phyloP scores from a whole-genome alignment of 2,888 invertebrate genomes.

The Dicranocentrus wangi region DNA sequence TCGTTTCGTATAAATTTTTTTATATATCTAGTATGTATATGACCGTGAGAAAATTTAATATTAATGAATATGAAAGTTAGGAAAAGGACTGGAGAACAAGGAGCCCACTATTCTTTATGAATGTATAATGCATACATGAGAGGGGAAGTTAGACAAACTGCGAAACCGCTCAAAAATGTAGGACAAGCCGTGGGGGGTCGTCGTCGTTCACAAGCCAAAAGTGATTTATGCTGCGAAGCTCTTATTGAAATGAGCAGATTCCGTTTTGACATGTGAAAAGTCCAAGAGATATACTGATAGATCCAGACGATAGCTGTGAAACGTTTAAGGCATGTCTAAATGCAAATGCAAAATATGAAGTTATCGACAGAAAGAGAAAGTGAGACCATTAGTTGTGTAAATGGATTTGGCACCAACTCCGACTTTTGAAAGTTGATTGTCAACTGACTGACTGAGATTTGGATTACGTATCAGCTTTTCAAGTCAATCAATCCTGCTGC shows the following conservation, averaged over 20 bases:
- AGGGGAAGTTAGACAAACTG: conserved; percentile 28
- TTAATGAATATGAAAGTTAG: background rate
- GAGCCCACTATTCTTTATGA: background rate
- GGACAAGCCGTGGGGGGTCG: conserved; percentile 34
- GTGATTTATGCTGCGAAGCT: conserved; percentile 52
- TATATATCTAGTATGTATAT: too few species aligned
- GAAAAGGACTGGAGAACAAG: background rate
- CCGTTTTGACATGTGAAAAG: conserved; percentile 29
- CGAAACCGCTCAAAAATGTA: conserved; percentile 42
- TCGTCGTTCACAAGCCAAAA: conserved; percentile 38
- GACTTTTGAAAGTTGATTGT: background rate
- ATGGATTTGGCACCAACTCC: background rate
- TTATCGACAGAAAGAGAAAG: background rate
- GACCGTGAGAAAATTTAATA: background rate
- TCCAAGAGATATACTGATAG: conserved; percentile 2
- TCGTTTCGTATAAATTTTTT: too few species aligned
- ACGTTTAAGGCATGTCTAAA: too few species aligned
- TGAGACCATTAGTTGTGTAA: background rate
- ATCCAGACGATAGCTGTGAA: background rate
- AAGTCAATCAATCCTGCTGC: background rate
- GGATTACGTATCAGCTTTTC: background rate
- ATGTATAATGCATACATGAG: background rate
- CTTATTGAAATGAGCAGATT: conserved; percentile 56
- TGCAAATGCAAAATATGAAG: too few species aligned
- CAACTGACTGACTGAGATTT: too few species aligned